phyloP scores from a whole-genome alignment of 2,113 vertebrate genomes.

The Microtus ochrogaster region DNA sequence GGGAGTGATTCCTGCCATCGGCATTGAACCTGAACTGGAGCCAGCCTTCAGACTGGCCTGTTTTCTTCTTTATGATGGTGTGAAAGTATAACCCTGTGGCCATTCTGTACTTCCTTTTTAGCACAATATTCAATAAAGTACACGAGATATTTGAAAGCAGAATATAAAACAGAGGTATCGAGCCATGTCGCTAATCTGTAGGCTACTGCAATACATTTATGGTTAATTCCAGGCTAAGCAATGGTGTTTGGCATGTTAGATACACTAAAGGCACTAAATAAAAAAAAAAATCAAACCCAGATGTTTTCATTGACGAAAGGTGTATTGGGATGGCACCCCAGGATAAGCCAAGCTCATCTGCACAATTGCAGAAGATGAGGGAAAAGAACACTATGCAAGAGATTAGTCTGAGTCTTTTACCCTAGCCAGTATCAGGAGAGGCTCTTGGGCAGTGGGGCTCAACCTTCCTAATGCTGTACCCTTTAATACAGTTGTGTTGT shows the following conservation, averaged over 20 bases:
- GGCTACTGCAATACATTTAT: neutral
- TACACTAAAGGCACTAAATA: neutral
- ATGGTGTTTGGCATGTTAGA: too few relatives aligned
- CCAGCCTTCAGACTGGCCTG: neutral
- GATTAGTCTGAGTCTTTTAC: neutral
- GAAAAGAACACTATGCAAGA: neutral
- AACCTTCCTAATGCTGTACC: neutral
- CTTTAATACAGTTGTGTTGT: neutral
- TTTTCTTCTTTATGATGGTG: neutral
- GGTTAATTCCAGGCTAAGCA: neutral
- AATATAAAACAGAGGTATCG: neutral
- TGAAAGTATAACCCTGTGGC: too few relatives aligned
- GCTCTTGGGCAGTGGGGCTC: neutral
- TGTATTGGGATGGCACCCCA: neutral
- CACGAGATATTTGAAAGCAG: neutral
- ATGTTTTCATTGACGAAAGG: neutral
- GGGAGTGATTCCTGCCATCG: neutral
- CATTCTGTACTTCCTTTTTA: neutral
- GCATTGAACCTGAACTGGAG: neutral
- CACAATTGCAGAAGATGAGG: neutral
- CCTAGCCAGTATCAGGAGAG: neutral
- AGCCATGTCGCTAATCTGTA: neutral
- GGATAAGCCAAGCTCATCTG: neutral
- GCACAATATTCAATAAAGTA: neutral
- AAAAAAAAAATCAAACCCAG: too few relatives aligned